Base-by-base conservation (phyloP, 2,888 invertebrate species). In the Meliscaeva auricollis region DNA sequence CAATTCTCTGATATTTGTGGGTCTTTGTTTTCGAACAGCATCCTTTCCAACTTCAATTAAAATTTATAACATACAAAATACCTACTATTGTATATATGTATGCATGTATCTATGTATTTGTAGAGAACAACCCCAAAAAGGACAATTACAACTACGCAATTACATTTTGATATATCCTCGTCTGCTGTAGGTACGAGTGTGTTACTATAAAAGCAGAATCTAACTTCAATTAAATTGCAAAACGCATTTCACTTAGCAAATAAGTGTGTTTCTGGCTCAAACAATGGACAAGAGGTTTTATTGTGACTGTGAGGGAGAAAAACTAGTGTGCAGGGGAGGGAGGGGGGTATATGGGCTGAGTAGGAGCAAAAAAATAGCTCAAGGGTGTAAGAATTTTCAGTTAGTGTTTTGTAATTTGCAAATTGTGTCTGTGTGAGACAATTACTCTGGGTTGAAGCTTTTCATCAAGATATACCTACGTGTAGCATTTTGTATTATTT, bases 101-200 rank as follows among this genome's bases (percentile, higher is more conserved):
- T 20, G 4, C 4, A 66, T 0, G 1, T 13, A 8, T 5, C 9
- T 26, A n/a, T 41, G 9, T 8, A 35, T n/a, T n/a, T 17, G 8
- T 20, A 17, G 38, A 13, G 13, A 38, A 38, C 38, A 38, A 38
- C 13, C 52, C 70, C 75, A 60, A 78, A 84, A 70, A 72, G 70
- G 80, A 84, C 84, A 84, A 72, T 76, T 68, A 64, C 74, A 79
- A 79, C 79, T 74, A 70, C 69, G 83, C 69, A 83, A 83, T 83
- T 84, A 84, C 74, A 75, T 58, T 79, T 58, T 52, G 62, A 50
- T 66, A 35, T 66, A 48, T 74, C 58, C 48, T 62, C 22, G 44
- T 44, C 44, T 62, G 44, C 17, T 26, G 64, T 46, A 62, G 13
- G 13, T 13, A 41, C 20, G 22, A 56, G 48, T 50, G 15, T 46